Base-by-base conservation (phyloP, 2,797 vertebrate species). In the Iguana delicatissima region DNA sequence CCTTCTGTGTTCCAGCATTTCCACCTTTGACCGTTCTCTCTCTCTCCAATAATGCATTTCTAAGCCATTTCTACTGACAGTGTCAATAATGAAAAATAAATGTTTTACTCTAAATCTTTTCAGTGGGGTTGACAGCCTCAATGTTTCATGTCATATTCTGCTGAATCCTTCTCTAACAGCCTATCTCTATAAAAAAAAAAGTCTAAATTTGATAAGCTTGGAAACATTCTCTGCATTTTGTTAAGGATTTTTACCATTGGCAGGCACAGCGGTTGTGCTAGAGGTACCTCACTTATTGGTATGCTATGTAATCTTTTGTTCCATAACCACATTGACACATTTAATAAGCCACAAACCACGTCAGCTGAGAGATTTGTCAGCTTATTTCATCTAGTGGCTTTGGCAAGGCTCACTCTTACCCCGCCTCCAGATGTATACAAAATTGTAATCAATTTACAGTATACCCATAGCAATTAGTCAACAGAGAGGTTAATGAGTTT, bases 121-220 rank as follows among this genome's bases (percentile, higher is more conserved):
- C 42, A 46, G 84, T 35, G 67, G 50, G 6, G 22, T 13, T 2
- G 84, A 83, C 83, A 92, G 67, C n/a, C 87, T 88, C 62, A 88
- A 14, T 59, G 0, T 4, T 7, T 79, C 69, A 83, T 81, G 14
- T 0, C 22, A 13, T 5, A 13, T 24, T 32, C 89, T 80, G 73
- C 38, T 22, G 52, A 42, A 7, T 72, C 52, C 62, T 81, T 89
- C 52, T 80, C 81, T 12, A 62, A 29, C 0, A 52, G 1, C 82
- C n/a, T 6, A 0, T 77, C 93, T 72, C 59, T 42, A 29, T 22
- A 20, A 85, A 62, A 46, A 18, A 42, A 46, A 46, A 46, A 46
- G 29, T 26, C 0, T 57, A 46, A 20, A 18, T 22, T 85, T 55
- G 16, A 42, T 32, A 52, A 79, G 9, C 1, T 85, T 73, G 62